These are phyloP conservation scores for Sussaba pulchella DNA, from an alignment of 2,888 invertebrate genomes.

Conservation along the genomic window DNA sequence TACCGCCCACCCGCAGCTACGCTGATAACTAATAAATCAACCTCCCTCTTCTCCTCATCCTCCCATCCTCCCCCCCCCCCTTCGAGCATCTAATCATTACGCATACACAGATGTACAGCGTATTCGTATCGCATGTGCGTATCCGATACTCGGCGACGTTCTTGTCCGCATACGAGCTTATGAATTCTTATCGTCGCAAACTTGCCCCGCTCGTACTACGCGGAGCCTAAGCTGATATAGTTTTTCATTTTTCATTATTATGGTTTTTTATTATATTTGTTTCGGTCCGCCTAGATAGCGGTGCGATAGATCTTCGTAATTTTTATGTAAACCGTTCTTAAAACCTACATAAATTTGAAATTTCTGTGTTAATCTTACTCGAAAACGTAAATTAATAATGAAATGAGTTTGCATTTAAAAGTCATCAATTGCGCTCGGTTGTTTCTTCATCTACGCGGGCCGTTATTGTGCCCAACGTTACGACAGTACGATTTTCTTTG, in stretches of 20 bases:
- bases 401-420: too few relatives aligned
- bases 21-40: conserved; percentile 66
- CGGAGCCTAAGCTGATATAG: conserved; percentile 13
- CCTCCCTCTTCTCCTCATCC: conserved; percentile 26
- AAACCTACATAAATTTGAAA: background rate
- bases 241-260: conserved; percentile 1
- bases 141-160: conserved; percentile 7
- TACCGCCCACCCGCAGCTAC: conserved; percentile 67
- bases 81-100: conserved; percentile 51
- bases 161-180: background rate
- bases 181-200: conserved; percentile 11
- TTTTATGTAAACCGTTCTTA: too few relatives aligned
- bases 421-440: too few relatives aligned
- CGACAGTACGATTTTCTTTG: too few relatives aligned
- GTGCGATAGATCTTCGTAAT: too few relatives aligned
- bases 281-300: too few relatives aligned
- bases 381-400: too few relatives aligned
- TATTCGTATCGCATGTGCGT: conserved; percentile 19
- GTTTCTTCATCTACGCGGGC: too few relatives aligned
- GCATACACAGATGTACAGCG: conserved; percentile 25
- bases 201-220: background rate
- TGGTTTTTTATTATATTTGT: too few relatives aligned
- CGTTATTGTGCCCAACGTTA: too few relatives aligned
- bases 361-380: too few relatives aligned
- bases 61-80: background rate